phyloP scores from a whole-genome alignment of 2,113 vertebrate species.

The Oreochromis aureus region DNA sequence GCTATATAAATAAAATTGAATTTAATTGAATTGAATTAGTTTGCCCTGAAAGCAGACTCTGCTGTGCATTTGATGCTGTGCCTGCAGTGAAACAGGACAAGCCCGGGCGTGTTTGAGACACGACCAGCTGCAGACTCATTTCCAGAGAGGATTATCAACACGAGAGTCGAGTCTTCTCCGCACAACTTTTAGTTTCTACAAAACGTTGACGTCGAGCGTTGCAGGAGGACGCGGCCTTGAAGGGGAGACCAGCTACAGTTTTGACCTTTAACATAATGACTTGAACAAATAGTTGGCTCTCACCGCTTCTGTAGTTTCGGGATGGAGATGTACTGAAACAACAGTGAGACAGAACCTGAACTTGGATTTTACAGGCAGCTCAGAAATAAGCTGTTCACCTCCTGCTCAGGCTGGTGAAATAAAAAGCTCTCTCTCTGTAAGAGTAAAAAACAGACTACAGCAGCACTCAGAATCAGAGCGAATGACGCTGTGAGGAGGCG shows the following conservation, averaged over 20 bases:
- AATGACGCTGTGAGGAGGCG: not conserved
- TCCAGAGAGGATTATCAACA: not conserved
- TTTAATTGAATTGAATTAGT: not conserved
- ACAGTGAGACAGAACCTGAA: not conserved
- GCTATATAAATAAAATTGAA: too few species aligned
- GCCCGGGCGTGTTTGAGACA: fast-evolving
- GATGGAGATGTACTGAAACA: fast-evolving
- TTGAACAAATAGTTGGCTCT: not conserved
- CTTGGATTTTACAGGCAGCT: not conserved
- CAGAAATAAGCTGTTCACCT: not conserved
- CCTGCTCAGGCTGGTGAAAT: not conserved
- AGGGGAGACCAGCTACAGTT: not conserved
- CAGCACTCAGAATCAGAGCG: not conserved
- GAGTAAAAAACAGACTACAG: not conserved
- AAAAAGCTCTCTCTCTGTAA: not conserved
- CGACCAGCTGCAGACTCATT: fast-evolving
- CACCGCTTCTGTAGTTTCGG: fast-evolving
- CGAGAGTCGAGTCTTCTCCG: not conserved
- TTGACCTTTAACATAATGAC: fast-evolving
- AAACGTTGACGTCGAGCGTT: not conserved
- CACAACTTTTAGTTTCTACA: not conserved
- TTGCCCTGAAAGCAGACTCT: not conserved
- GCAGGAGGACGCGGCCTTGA: not conserved
- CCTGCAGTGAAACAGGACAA: not conserved
- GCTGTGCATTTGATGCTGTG: not conserved